Base-by-base conservation (phyloP, 2,113 vertebrate species). In the Siniperca knerii region DNA sequence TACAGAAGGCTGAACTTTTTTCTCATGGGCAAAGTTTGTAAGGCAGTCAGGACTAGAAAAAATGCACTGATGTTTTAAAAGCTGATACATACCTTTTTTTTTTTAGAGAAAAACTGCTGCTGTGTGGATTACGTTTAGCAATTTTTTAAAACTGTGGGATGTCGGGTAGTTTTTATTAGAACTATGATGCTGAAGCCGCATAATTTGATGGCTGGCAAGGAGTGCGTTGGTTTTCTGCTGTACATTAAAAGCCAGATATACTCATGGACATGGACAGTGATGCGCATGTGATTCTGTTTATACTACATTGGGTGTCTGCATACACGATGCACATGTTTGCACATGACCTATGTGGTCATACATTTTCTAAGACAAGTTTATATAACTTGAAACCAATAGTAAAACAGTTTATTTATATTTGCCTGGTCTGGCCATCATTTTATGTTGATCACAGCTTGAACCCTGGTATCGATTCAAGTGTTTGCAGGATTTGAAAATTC, bases 71-170 rank as follows among this genome's bases (percentile, higher is more conserved):
- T 69, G 40, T 60, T 82, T 46, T 75, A 9, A 40, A 60, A 57
- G 73, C 44, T 50, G 54, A 69, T 40, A 11, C 11, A 4, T 33
- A 40, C 6, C 3, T 40, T 40, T 4, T 40, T 4, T 40, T 40
- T 4, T 40, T 40, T 23, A 35, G 35, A 20, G 8, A 33, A 33
- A 64, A 72, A 65, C 29, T 40, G 33, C 9, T 9, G 23, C 5
- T 67, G 62, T 54, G 37, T 48, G 66, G 46, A 54, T 71, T 42
- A 71, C 8, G 54, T 67, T 67, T n/a, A 80, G 75, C 75, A 73
- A 35, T 29, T 29, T 29, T 29, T 29, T 29, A 29, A 29, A 29
- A 76, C 50, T 50, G 8, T 69, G 42, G 23, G 48, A 42, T 73
- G 57, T 71, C 50, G 15, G 33, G 23, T 60, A 44, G 20, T 35